Conservation (phyloP, 2,888 invertebrate species). For the Drosophila cyrtoloma region DNA sequence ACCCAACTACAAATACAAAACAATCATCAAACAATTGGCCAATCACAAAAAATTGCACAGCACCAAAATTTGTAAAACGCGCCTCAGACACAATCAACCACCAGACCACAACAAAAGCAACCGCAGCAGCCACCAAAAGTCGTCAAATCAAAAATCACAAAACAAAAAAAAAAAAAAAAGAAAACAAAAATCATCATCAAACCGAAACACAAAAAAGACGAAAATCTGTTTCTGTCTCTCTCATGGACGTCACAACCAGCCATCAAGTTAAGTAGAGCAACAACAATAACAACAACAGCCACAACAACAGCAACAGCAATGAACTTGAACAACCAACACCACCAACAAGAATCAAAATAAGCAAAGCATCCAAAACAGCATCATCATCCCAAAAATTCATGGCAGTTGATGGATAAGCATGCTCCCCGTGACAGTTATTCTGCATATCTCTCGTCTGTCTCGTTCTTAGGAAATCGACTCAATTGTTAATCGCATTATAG, state of each 20-base stretch:
- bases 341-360: conserved; percentile 1
- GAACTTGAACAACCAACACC: conserved; percentile 1
- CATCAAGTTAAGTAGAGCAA: conserved; percentile 22
- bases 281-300: conserved; percentile 11
- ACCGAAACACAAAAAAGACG: conserved; percentile 13
- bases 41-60: conserved; percentile 38
- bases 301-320: conserved; percentile 4
- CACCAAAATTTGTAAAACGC: conserved; percentile 32
- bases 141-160: conserved; percentile 26
- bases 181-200: conserved; percentile 20
- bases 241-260: conserved; percentile 30
- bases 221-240: conserved; percentile 30
- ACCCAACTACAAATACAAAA: conserved; percentile 20
- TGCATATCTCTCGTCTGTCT: conserved; percentile 48
- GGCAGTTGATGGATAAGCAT: conserved; percentile 16
- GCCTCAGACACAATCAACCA: conserved; percentile 23
- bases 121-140: conserved; percentile 27
- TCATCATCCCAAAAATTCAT: conserved; percentile 33
- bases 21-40: conserved; percentile 53
- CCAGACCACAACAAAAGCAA: conserved; percentile 29
- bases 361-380: conserved; percentile 8
- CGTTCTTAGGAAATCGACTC: conserved; percentile 84
- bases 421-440: conserved; percentile 35
- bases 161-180: conserved; percentile 9
- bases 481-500: conserved; percentile 84